Base-by-base conservation (phyloP, 2,113 vertebrate species). In the Neolamprologus tretocephalus region DNA sequence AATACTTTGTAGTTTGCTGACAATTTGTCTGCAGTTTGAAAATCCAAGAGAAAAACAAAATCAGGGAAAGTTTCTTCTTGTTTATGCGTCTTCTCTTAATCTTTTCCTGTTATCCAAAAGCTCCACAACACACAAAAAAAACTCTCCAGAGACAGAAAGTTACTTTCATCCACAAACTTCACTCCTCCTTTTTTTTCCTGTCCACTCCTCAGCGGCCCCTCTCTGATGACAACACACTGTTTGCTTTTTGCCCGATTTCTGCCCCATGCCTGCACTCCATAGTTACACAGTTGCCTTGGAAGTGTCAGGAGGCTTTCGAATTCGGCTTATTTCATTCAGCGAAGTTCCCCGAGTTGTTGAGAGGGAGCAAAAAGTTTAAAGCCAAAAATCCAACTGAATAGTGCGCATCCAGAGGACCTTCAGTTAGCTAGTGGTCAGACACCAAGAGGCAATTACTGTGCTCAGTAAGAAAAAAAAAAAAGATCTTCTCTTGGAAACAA, bases 211-310 rank as follows among this genome's bases (percentile, higher is more conserved):
- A 80, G 85, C 10, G 10, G 79, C 83, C 58, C 42, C 83, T 92
- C 68, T 89, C 81, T 84, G 79, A 73, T 88, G 87, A 87, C 63
- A 90, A 75, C 86, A 83, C 73, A 19, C 58, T 13, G 71, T 87
- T 88, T 87, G 85, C 79, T 89, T 90, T 89, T 57, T 55, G 80
- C 71, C 82, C n/a, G 26, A 57, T 84, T 80, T 90, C 83, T 92
- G 86, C 47, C 83, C 88, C 85, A 84, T 93, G 92, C 89, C 90
- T 88, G 90, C 31, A 14, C 91, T 87, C 82, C 92, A 85, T 92
- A 87, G 94, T 90, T 91, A 89, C 93, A 66, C 87, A 78, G 93
- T 93, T 93, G 91, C 92, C 73, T 13, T 87, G 93, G 90, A 89
- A 87, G 80, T 92, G 86, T 90, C 82, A 68, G 86, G 86, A 19